Evolutionary conservation across 1,140 invertebrate genomes (phyloP).

Genomic region (Pogonomyrmex barbatus): DNA sequence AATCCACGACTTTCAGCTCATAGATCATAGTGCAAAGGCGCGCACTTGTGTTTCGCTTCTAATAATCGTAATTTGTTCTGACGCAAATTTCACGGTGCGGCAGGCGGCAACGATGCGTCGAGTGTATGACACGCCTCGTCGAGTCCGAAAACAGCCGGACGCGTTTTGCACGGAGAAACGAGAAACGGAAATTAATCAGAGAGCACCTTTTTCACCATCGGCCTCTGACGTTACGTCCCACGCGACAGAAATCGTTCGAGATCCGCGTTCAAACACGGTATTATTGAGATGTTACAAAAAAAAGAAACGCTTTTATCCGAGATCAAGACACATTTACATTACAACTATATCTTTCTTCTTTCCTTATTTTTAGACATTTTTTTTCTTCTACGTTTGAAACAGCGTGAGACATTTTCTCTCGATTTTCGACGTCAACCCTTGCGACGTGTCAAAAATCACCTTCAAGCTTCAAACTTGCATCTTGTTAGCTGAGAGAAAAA

Average conservation of each 20-base stretch:
- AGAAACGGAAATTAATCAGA: constrained; percentile 69
- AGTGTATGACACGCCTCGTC: constrained; percentile 57
- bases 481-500: neutral
- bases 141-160: constrained; percentile 64
- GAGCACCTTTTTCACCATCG: constrained; percentile 20
- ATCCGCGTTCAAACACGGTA: constrained; percentile 1
- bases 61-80: constrained; percentile 27
- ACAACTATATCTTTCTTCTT: neutral
- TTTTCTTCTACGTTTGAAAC: neutral
- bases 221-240: constrained; percentile 39
- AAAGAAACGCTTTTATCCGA: constrained; percentile 4
- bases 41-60: neutral
- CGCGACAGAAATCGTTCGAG: constrained; percentile 42
- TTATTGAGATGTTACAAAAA: neutral
- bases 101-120: constrained; percentile 55
- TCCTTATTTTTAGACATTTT: constrained; percentile 7
- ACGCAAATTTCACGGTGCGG: constrained; percentile 3
- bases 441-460: neutral
- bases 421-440: neutral
- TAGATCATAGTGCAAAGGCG: neutral
- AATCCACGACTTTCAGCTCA: neutral
- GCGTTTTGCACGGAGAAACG: constrained; percentile 63
- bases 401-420: neutral
- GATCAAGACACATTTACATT: neutral
- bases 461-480: neutral